These are phyloP conservation scores for Aurelia coerulea DNA, from an alignment of 30 jellyfish, hydroid and myxozoan species.

Conservation along the genomic window DNA sequence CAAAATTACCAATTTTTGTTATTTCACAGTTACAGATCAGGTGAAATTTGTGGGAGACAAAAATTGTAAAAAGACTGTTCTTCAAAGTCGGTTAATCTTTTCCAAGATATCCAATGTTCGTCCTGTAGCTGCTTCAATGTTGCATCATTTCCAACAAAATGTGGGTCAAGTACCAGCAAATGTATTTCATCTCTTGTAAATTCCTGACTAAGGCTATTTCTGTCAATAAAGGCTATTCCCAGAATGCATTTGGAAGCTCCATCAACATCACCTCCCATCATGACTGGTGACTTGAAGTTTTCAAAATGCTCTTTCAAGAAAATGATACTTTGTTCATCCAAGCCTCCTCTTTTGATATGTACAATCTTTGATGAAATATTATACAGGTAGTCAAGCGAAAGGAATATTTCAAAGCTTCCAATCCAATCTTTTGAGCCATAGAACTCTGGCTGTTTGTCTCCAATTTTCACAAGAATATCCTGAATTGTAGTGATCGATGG, in stretches of 20 bases:
- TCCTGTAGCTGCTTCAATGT: conserved; percentile 42
- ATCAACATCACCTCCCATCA: conserved; percentile 92
- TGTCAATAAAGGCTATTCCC: conserved; percentile 12
- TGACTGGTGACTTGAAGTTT: conserved; percentile 60
- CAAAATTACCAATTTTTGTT: no score
- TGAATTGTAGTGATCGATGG: conserved; percentile 70
- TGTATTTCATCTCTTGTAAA: neutral
- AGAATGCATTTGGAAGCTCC: conserved; percentile 73
- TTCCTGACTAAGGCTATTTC: neutral
- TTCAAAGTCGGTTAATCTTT: conserved; percentile 42
- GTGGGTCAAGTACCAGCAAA: conserved; percentile 68
- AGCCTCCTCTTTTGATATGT: conserved; percentile 56
- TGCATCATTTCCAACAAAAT: conserved; percentile 35
- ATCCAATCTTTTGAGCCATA: conserved; percentile 81
- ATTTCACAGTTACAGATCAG: neutral
- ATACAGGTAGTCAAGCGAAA: conserved; percentile 60
- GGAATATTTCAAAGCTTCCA: conserved; percentile 76
- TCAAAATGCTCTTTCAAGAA: conserved; percentile 52
- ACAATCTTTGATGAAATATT: conserved; percentile 57
- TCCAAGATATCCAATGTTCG: conserved; percentile 76
- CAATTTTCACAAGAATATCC: conserved; percentile 42
- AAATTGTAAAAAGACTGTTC: conserved; percentile 70
- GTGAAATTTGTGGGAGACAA: conserved; percentile 67
- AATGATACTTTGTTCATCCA: neutral
- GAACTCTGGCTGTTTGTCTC: conserved; percentile 59